Evolutionary conservation across 1,140 invertebrate genomes (phyloP), one percentile per base, ranked within the genome.

Genomic region (Drosophila pachea): DNA sequence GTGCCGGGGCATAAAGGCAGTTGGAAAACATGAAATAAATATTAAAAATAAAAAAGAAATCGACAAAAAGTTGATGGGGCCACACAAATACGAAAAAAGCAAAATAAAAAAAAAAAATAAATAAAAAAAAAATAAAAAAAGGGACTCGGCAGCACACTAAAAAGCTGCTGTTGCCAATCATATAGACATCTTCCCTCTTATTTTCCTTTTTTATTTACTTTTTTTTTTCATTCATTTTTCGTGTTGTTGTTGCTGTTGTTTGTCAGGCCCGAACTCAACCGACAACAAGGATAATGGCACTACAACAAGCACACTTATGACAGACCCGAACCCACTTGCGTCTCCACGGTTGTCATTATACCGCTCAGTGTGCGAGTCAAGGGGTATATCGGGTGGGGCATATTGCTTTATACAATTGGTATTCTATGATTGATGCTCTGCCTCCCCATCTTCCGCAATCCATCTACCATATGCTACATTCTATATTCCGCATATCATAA

Each of bases 161-260:
- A 83, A 83, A 84, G 79, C 79, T 84, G 76, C 74, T 84, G 76
- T 75, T 83, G 79, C 79, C 76, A 84, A 83, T 83, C 78, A 84
- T 83, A 83, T 62, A 75, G 63, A 83, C 60, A 64, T 74, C 36
- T 47, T 12, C 38, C 33, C 9, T 47, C 22, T 22, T 22, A 22
- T 22, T 2, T 38, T 11, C 36, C 36, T 8, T 38, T 38, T 38
- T 38, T 36, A 7, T 67, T 61, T 59, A 55, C 1, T 43, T 43
- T 38, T 14, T 4, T 12, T 42, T 42, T 62, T 58, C 53, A 60
- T 40, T 38, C 54, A 63, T 47, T 52, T 53, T 82, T 82, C 2
- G 12, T 14, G 12, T 43, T 42, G 40, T 12, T 42, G 40, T 42
- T 42, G 40, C 7, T 14, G 40, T 43, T 43, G 40, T 59, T 63